Evolutionary conservation across 1,140 invertebrate genomes (phyloP).

Genomic region (Drosophila pachea): DNA sequence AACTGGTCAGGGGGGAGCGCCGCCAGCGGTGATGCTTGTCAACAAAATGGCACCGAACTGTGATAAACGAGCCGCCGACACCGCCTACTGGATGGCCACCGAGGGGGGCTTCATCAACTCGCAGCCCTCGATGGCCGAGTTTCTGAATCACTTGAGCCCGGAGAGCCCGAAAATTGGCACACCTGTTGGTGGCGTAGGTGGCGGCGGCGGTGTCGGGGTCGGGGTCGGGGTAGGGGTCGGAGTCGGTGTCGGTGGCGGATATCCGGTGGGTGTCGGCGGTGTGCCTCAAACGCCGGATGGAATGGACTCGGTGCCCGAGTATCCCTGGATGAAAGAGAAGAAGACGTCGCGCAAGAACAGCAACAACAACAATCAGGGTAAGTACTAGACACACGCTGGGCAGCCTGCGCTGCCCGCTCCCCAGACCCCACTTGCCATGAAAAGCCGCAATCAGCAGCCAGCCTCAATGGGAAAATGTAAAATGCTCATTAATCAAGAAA

Average conservation of each 20-base stretch:
- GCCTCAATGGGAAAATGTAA: slow-evolving; percentile 49
- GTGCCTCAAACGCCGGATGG: slow-evolving; percentile 81
- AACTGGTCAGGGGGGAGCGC: no score
- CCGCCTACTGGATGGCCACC: slow-evolving; percentile 78
- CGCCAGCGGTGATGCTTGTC: slow-evolving; percentile 69
- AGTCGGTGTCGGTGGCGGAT: slow-evolving; percentile 80
- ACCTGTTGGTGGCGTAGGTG: slow-evolving; percentile 64
- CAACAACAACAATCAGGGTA: slow-evolving; percentile 88
- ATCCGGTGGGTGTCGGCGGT: slow-evolving; percentile 64
- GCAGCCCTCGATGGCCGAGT: slow-evolving; percentile 95
- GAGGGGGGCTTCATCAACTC: slow-evolving; percentile 95
- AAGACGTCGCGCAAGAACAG: slow-evolving; percentile 96
- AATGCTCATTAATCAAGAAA: slow-evolving; percentile 76
- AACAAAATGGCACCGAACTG: slow-evolving; percentile 78
- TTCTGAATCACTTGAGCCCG: slow-evolving; percentile 86
- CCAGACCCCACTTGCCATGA: no score
- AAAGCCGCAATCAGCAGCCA: slow-evolving; percentile 36
- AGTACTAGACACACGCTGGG: no score
- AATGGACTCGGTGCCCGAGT: slow-evolving; percentile 89
- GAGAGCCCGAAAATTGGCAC: slow-evolving; percentile 80
- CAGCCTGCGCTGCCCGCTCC: no score
- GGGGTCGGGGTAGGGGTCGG: no score
- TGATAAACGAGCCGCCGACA: slow-evolving; percentile 76
- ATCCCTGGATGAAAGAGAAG: slow-evolving; percentile 99
- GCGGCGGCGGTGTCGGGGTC: slow-evolving; percentile 80